phyloP scores from a whole-genome alignment of 2,888 invertebrate species.

The Torymus tubicola region DNA sequence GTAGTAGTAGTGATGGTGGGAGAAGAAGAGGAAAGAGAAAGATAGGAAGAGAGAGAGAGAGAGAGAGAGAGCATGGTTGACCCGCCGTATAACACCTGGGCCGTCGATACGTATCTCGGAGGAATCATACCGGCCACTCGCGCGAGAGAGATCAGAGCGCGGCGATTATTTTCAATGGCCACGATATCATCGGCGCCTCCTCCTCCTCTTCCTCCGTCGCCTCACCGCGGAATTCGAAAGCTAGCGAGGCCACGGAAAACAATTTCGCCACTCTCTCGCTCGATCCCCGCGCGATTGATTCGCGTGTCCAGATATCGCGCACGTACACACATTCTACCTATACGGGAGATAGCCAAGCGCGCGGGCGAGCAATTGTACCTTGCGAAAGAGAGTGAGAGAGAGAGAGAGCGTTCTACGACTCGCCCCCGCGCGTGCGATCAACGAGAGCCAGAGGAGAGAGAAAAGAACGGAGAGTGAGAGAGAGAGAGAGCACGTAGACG shows the following conservation, averaged over 20 bases:
- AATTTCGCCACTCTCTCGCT: conserved; percentile 58
- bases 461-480: conserved; percentile 1
- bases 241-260: conserved; percentile 57
- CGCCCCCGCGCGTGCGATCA: conserved; percentile 14
- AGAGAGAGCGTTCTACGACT: neutral
- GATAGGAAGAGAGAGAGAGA: neutral
- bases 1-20: neutral
- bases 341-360: neutral
- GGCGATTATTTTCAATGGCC: conserved; percentile 68
- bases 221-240: conserved; percentile 56
- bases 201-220: conserved; percentile 66
- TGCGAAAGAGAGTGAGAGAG: neutral
- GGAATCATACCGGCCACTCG: conserved; percentile 63
- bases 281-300: conserved; percentile 62
- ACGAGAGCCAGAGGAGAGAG: neutral
- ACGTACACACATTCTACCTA: neutral
- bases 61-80: conserved; percentile 54
- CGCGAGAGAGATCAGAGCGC: conserved; percentile 58
- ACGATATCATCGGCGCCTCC: conserved; percentile 64
- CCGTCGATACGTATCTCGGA: conserved; percentile 63
- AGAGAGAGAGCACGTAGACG: conserved; percentile 44
- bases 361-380: conserved; percentile 20
- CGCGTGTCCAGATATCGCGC: conserved; percentile 47
- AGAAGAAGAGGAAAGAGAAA: neutral
- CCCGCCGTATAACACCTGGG: conserved; percentile 59